phyloP scores from a whole-genome alignment of 2,888 invertebrate species.

The Sinopyrophorus schimmeli region DNA sequence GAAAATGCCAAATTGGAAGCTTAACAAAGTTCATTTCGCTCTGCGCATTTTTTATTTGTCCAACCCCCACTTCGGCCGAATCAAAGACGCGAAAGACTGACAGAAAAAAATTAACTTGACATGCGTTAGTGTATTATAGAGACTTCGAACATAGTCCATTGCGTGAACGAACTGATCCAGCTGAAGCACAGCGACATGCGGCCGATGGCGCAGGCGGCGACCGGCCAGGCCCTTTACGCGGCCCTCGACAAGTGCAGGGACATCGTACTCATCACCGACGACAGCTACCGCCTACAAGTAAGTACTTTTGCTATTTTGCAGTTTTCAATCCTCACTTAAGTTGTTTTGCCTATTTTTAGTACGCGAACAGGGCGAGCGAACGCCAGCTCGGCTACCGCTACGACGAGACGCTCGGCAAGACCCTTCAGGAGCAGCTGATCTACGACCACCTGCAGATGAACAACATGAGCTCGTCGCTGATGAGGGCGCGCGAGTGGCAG shows the following conservation, averaged over 20 bases:
- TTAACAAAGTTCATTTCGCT: no score
- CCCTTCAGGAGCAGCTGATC: constrained; percentile 59
- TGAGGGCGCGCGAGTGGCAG: constrained; percentile 75
- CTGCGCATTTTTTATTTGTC: constrained; percentile 2
- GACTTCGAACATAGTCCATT: constrained; percentile 64
- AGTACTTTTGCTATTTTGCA: constrained; percentile 36
- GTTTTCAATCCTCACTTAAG: background rate
- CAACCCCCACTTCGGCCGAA: background rate
- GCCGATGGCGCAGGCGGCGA: constrained; percentile 75
- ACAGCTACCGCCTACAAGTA: constrained; percentile 80
- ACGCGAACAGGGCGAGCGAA: constrained; percentile 86
- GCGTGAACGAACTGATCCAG: constrained; percentile 73
- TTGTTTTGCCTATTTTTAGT: constrained; percentile 59
- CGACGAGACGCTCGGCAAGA: constrained; percentile 65
- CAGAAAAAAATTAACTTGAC: constrained; percentile 19
- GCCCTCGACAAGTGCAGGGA: constrained; percentile 87
- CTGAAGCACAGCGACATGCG: constrained; percentile 78
- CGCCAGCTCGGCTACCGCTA: constrained; percentile 74
- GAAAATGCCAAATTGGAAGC: no score
- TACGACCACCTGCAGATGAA: constrained; percentile 58
- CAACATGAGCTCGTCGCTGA: constrained; percentile 64
- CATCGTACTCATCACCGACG: constrained; percentile 85
- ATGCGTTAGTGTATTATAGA: constrained; percentile 67
- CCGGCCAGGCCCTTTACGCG: constrained; percentile 78
- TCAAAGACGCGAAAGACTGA: no score